Conservation (phyloP, 2,888 invertebrate species). For the Acrocyrtus sp. region DNA sequence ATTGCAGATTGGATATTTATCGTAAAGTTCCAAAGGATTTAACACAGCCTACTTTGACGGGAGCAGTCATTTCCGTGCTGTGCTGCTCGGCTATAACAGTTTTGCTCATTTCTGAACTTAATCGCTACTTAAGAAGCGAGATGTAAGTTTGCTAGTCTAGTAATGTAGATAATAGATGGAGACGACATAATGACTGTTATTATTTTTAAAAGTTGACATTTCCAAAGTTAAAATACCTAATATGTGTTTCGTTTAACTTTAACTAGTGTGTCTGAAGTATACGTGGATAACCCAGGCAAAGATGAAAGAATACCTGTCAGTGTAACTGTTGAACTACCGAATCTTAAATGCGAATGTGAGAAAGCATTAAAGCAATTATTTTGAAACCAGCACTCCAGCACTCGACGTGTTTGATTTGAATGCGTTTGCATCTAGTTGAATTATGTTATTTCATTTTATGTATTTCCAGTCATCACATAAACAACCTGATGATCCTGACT, state of each 20-base stretch:
- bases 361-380: too few relatives aligned
- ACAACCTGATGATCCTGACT: conserved; percentile 70
- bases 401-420: neutral
- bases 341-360: conserved; percentile 70
- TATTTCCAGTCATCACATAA: conserved; percentile 68
- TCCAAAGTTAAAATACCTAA: conserved; percentile 12
- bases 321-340: conserved; percentile 69
- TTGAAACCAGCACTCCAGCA: too few relatives aligned
- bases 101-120: conserved; percentile 69
- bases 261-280: conserved; percentile 69
- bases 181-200: too few relatives aligned
- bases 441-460: too few relatives aligned
- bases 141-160: conserved; percentile 66
- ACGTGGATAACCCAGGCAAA: conserved; percentile 70
- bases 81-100: conserved; percentile 69
- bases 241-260: conserved; percentile 23
- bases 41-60: conserved; percentile 71
- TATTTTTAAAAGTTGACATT: neutral
- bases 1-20: conserved; percentile 70
- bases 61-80: conserved; percentile 69
- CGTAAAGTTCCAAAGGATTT: conserved; percentile 71
- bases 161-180: conserved; percentile 1
- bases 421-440: neutral
- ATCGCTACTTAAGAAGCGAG: conserved; percentile 68
- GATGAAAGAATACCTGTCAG: conserved; percentile 69